Evolutionary conservation across 2,113 vertebrate genomes (phyloP).

Genomic region (zebrafish (Danio rerio)): DNA sequence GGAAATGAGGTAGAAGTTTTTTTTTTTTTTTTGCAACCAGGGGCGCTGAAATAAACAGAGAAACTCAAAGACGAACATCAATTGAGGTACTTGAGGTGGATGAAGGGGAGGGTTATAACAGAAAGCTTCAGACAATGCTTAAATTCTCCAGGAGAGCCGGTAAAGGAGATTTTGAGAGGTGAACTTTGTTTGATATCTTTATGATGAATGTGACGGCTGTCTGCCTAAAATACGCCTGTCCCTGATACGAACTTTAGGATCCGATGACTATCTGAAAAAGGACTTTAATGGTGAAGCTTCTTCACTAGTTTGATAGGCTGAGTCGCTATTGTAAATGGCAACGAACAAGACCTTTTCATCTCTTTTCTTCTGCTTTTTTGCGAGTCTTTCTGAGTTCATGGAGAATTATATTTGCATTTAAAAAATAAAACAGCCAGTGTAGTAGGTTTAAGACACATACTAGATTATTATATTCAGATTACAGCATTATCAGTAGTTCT

Average conservation of each 20-base stretch:
- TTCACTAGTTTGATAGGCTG: neutral
- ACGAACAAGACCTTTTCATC: neutral
- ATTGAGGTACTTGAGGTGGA: constrained; percentile 28
- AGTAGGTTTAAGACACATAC: neutral
- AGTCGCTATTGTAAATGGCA: neutral
- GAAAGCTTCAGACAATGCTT: constrained; percentile 46
- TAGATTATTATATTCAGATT: neutral
- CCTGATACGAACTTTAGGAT: constrained; percentile 45
- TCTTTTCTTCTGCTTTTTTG: neutral
- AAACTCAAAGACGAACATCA: constrained; percentile 37
- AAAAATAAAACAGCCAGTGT: neutral
- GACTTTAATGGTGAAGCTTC: neutral
- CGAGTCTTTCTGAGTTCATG: neutral
- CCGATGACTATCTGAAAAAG: constrained; percentile 19
- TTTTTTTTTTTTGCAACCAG: constrained; percentile 8
- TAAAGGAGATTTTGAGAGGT: constrained; percentile 42
- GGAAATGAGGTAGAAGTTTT: neutral
- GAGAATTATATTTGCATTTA: neutral
- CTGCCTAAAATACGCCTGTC: constrained; percentile 43
- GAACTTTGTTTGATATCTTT: constrained; percentile 53
- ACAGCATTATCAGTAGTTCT: neutral
- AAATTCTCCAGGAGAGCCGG: constrained; percentile 28
- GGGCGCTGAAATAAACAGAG: constrained; percentile 16
- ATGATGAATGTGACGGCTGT: constrained; percentile 36
- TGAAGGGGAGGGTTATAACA: constrained; percentile 17